phyloP scores from a whole-genome alignment of 2,113 vertebrate genomes.

The Ranitomeya imitator region DNA sequence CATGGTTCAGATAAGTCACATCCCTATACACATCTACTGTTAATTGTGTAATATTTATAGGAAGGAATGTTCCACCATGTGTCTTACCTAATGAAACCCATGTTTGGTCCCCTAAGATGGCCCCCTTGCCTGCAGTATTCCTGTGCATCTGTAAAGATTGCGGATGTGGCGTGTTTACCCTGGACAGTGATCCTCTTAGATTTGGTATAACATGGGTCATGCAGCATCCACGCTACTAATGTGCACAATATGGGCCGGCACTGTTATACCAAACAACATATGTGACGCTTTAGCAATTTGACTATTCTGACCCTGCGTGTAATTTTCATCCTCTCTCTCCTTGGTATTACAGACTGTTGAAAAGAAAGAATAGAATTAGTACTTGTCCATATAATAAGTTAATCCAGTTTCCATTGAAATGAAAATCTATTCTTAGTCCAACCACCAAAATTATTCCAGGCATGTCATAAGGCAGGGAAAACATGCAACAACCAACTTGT shows the following conservation, averaged over 20 bases:
- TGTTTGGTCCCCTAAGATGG: too few species aligned
- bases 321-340: neutral
- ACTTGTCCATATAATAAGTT: neutral
- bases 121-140: neutral
- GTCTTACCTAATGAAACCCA: too few species aligned
- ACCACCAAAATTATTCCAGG: neutral
- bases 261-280: neutral
- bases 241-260: neutral
- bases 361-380: neutral
- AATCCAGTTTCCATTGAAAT: neutral
- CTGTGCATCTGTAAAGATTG: neutral
- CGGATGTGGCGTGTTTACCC: neutral
- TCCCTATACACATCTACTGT: too few species aligned
- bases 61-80: too few species aligned
- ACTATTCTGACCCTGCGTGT: neutral
- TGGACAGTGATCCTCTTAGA: neutral
- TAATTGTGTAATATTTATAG: too few species aligned
- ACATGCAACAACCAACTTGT: neutral
- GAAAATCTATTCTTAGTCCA: neutral
- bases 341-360: neutral
- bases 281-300: neutral
- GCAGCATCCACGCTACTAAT: neutral
- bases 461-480: neutral
- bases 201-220: neutral
- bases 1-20: too few species aligned